These are phyloP conservation scores for Micrastur ruficollis DNA, from an alignment of 2,797 vertebrate genomes.

Conservation along the genomic window DNA sequence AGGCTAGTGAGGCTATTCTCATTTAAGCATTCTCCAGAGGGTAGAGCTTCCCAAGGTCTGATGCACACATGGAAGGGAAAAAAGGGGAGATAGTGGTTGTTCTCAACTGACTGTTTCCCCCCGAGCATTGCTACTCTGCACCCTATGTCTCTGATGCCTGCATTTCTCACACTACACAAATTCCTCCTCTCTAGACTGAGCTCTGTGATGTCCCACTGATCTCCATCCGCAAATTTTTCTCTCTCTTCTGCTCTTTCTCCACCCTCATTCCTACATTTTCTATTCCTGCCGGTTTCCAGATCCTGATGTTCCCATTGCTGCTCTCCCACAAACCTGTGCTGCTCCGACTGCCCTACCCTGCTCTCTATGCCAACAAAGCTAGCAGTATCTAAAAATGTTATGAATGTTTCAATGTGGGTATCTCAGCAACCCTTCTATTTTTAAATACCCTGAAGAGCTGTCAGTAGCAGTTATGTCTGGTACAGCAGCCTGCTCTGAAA, in stretches of 20 bases:
- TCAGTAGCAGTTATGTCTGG: background rate
- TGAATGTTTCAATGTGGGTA: background rate
- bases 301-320: background rate
- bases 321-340: background rate
- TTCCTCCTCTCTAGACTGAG: background rate
- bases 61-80: background rate
- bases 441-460: background rate
- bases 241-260: background rate
- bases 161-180: background rate
- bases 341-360: background rate
- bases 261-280: background rate
- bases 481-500: background rate
- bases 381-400: background rate
- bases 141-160: rapidly evolving
- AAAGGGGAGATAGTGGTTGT: background rate
- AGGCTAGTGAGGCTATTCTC: background rate
- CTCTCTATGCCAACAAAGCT: background rate
- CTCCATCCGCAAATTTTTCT: background rate
- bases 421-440: background rate
- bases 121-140: background rate
- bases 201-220: background rate
- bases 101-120: background rate
- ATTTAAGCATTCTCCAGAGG: background rate
- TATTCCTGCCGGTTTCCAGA: background rate
- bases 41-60: background rate